Percentiles rank a stretch among this genome's conserved stretches.
phyloP scores from a whole-genome alignment of 92 coral and sea anemone species.

The Micromussa lordhowensis region DNA sequence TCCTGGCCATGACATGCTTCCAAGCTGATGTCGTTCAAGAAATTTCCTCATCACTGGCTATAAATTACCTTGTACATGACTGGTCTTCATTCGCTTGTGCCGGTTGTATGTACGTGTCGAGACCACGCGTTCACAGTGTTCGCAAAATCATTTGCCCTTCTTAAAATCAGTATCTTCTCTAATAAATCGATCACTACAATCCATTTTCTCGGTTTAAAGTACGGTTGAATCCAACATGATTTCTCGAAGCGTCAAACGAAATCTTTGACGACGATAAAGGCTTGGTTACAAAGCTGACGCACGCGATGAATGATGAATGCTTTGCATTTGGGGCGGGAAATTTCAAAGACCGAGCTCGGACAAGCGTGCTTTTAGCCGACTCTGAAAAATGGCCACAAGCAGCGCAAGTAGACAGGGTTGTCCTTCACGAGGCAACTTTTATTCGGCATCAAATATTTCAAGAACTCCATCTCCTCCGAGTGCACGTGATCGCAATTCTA shows the following conservation, averaged over 20 bases:
- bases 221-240: neutral
- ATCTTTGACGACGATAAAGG: neutral
- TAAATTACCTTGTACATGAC: too few relatives aligned
- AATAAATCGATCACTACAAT: neutral
- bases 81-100: conserved; percentile 10
- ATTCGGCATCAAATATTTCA: neutral
- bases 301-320: conserved; percentile 1
- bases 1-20: conserved; percentile 29
- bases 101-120: conserved; percentile 9
- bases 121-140: conserved; percentile 18
- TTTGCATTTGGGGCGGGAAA: conserved; percentile 20
- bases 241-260: neutral
- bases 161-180: too few relatives aligned
- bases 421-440: neutral
- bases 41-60: conserved; percentile 16
- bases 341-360: neutral
- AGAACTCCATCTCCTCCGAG: neutral
- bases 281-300: conserved; percentile 23
- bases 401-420: neutral
- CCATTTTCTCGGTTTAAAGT: conserved; percentile 6
- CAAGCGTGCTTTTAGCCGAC: neutral
- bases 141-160: conserved; percentile 18
- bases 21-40: conserved; percentile 33
- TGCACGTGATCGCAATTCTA: neutral
- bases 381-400: neutral